These are phyloP conservation scores for Dinomys branickii DNA, from an alignment of 2,113 vertebrate species.

Conservation along the genomic window DNA sequence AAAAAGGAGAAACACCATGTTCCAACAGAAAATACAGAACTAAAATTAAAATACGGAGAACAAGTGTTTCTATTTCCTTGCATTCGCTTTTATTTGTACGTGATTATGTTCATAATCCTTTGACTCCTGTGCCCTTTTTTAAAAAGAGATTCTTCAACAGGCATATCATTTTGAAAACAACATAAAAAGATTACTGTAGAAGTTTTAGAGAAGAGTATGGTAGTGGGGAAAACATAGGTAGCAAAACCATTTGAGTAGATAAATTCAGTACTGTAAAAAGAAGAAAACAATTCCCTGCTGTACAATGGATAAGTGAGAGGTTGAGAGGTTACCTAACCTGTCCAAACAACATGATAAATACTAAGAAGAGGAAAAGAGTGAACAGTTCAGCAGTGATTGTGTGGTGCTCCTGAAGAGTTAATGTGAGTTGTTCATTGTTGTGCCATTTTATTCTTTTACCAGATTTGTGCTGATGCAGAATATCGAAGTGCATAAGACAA, in stretches of 20 bases:
- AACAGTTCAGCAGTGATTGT: neutral
- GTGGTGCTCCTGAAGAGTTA: neutral
- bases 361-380: neutral
- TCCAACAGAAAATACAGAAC: neutral
- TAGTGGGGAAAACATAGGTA: neutral
- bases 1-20: neutral
- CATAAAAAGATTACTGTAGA: neutral
- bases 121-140: neutral
- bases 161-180: neutral
- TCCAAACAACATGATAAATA: neutral
- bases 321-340: neutral
- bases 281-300: neutral
- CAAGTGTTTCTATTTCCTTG: neutral
- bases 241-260: neutral
- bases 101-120: conserved; percentile 12
- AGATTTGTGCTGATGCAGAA: neutral
- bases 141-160: neutral
- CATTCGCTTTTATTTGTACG: neutral
- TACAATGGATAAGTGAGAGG: neutral
- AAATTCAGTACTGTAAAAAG: neutral
- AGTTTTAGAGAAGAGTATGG: neutral
- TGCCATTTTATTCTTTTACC: neutral
- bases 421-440: neutral
- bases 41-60: neutral
- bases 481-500: neutral